A percentile compares a stretch with the other conserved stretches of the same genome.
phyloP scores from a whole-genome alignment of 2,113 vertebrate species.

The Pristiophorus japonicus region DNA sequence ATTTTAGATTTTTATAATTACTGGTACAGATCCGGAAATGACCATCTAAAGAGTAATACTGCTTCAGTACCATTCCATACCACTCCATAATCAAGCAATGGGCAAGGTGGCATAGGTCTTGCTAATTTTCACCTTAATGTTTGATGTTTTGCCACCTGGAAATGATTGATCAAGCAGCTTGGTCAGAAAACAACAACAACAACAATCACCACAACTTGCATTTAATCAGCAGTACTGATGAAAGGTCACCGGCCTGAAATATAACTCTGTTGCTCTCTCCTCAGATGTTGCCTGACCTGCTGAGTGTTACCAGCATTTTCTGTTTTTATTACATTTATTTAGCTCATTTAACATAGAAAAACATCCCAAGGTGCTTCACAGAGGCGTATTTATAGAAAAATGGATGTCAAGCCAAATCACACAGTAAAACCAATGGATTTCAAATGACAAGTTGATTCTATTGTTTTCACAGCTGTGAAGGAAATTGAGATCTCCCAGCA shows the following conservation, averaged over 20 bases:
- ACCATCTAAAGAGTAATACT: neutral
- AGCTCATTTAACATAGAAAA: neutral
- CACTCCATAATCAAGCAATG: neutral
- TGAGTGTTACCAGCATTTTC: neutral
- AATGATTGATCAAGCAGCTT: neutral
- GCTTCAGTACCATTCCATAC: neutral
- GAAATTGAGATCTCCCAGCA: too few species aligned
- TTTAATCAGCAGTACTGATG: neutral
- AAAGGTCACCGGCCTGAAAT: neutral
- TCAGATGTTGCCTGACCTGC: conserved; percentile 9
- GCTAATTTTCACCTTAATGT: neutral
- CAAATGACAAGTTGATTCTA: conserved; percentile 19
- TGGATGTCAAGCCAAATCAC: neutral
- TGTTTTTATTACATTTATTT: neutral
- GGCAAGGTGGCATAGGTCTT: neutral
- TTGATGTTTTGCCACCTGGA: neutral
- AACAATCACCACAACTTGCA: neutral
- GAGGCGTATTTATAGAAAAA: neutral
- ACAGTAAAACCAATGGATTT: neutral
- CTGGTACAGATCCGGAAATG: neutral
- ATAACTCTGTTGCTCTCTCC: neutral
- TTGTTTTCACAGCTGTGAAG: neutral
- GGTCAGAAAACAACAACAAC: neutral
- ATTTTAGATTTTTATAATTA: neutral
- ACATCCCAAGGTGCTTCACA: neutral